Evolutionary conservation across 2,888 invertebrate genomes (phyloP).

Genomic region (Holacanthella duospinosa): DNA sequence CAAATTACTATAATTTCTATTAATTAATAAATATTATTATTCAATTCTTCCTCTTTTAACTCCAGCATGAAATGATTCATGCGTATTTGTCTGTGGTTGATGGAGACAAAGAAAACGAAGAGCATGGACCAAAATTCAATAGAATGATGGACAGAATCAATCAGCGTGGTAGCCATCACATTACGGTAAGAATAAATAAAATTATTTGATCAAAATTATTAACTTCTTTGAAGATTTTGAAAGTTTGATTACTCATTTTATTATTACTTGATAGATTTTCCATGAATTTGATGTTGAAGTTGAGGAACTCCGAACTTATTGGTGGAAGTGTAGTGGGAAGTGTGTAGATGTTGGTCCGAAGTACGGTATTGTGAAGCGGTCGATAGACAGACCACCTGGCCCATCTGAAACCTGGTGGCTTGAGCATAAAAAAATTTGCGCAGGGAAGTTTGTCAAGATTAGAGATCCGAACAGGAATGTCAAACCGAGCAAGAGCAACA

Average conservation of each 20-base stretch:
- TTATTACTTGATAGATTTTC: constrained; percentile 55
- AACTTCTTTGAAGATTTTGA: not conserved
- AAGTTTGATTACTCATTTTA: not conserved
- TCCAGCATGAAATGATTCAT: constrained; percentile 97
- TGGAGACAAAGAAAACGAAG: constrained; percentile 69
- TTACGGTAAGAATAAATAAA: constrained; percentile 55
- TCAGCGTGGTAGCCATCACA: constrained; percentile 68
- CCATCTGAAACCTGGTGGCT: constrained; percentile 76
- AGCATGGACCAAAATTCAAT: constrained; percentile 89
- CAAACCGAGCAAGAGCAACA: not conserved
- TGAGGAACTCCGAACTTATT: constrained; percentile 70
- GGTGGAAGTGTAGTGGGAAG: constrained; percentile 90
- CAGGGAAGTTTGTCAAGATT: constrained; percentile 74
- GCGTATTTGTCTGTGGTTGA: constrained; percentile 73
- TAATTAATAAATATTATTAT: constrained; percentile 1
- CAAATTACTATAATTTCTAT: too few species aligned
- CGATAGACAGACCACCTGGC: constrained; percentile 79
- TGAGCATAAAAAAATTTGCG: constrained; percentile 63
- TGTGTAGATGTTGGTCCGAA: constrained; percentile 69
- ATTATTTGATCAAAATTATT: too few species aligned
- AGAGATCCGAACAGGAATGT: constrained; percentile 45
- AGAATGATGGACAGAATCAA: constrained; percentile 90
- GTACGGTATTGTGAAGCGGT: constrained; percentile 76
- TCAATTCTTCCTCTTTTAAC: constrained; percentile 8
- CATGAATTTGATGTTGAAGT: constrained; percentile 95